Conservation (phyloP, 2,888 invertebrate species). For the Phlogophora meticulosa region DNA sequence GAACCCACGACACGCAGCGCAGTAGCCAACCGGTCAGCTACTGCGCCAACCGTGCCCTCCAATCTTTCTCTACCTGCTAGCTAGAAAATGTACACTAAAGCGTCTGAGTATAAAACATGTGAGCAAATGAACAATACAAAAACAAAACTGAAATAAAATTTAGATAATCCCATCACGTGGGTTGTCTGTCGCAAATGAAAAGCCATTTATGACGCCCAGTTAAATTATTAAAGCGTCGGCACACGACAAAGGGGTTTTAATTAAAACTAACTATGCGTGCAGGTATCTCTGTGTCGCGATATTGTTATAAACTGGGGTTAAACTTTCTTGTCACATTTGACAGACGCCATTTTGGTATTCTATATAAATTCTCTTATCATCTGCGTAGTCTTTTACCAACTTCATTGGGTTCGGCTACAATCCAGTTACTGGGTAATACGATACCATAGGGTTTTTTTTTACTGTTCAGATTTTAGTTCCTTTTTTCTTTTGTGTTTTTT, state of each 20-base stretch:
- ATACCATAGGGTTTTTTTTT: too few relatives aligned
- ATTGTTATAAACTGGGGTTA: conserved; percentile 39
- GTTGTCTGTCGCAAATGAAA: conserved; percentile 45
- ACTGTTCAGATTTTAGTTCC: too few relatives aligned
- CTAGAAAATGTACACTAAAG: not conserved
- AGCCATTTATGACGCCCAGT: conserved; percentile 47
- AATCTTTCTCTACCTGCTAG: not conserved
- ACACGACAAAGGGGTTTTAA: conserved; percentile 61
- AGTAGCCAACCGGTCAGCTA: too few relatives aligned
- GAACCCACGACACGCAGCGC: too few relatives aligned
- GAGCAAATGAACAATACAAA: conserved; percentile 3
- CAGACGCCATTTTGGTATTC: conserved; percentile 47
- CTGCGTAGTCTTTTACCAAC: too few relatives aligned
- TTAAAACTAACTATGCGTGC: conserved; percentile 60
- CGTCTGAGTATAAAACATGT: too few relatives aligned
- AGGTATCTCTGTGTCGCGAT: conserved; percentile 50
- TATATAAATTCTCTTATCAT: not conserved
- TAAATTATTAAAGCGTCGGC: conserved; percentile 51
- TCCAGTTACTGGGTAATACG: too few relatives aligned
- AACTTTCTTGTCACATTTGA: conserved; percentile 50
- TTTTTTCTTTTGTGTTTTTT: too few relatives aligned
- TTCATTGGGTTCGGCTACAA: too few relatives aligned
- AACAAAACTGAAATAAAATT: conserved; percentile 22
- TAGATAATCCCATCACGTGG: conserved; percentile 24
- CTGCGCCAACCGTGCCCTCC: too few relatives aligned